Conservation (phyloP, 2,113 vertebrate genomes). For the Amblyopsis rosae region DNA sequence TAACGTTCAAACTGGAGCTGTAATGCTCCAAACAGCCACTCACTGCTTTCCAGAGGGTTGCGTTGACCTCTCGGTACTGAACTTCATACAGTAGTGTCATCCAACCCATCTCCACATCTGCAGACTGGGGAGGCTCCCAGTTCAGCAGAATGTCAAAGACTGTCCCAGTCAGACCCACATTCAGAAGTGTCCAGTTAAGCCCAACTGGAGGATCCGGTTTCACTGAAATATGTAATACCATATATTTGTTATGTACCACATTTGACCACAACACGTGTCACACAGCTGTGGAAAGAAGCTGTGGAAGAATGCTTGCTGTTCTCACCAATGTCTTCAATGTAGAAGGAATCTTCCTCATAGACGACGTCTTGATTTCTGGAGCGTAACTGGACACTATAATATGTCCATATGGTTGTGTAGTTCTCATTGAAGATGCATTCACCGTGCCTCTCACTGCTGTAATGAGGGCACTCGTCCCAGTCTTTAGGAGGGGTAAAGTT, state of each 20-base stretch:
- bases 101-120: conserved; percentile 87
- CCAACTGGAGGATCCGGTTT: conserved; percentile 84
- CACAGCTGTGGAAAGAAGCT: neutral
- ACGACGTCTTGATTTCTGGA: conserved; percentile 66
- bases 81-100: conserved; percentile 87
- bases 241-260: neutral
- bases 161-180: conserved; percentile 77
- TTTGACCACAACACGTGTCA: neutral
- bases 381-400: conserved; percentile 83
- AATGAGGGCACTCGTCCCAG: conserved; percentile 93
- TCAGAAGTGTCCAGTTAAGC: conserved; percentile 90
- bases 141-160: conserved; percentile 83
- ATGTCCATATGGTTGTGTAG: conserved; percentile 86
- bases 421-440: conserved; percentile 89
- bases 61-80: conserved; percentile 78
- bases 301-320: neutral
- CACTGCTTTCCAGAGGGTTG: conserved; percentile 56
- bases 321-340: conserved; percentile 88
- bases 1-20: neutral
- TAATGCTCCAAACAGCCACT: conserved; percentile 1
- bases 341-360: conserved; percentile 82
- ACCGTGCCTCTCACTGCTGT: conserved; percentile 77
- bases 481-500: conserved; percentile 7
- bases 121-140: conserved; percentile 86
- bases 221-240: conserved; percentile 70